phyloP scores from a whole-genome alignment of 1,140 invertebrate genomes.

The Littorina saxatilis region DNA sequence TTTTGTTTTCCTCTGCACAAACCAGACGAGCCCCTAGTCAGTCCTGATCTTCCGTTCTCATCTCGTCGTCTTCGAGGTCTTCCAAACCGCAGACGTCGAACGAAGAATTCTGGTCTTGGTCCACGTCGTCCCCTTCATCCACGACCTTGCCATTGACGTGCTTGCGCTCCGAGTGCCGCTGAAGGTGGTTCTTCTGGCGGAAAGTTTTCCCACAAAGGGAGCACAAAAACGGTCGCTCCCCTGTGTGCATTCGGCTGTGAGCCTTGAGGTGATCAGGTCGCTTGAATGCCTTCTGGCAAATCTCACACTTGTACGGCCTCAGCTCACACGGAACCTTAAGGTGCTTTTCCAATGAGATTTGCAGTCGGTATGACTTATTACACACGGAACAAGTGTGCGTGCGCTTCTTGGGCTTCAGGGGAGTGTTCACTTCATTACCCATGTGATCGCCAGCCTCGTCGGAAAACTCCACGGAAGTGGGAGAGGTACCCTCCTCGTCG shows the following conservation, averaged over 20 bases:
- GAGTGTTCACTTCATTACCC: neutral
- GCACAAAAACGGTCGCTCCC: constrained; percentile 98
- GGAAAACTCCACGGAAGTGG: neutral
- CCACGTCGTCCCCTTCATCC: constrained; percentile 14
- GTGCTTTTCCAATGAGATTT: constrained; percentile 28
- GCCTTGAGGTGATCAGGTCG: constrained; percentile 95
- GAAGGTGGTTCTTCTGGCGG: constrained; percentile 51
- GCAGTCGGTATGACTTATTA: constrained; percentile 27
- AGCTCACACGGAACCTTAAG: constrained; percentile 30
- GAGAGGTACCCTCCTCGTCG: constrained; percentile 20
- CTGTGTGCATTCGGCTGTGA: constrained; percentile 95
- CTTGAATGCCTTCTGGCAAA: constrained; percentile 96
- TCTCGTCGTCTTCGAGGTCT: constrained; percentile 30
- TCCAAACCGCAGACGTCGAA: constrained; percentile 34
- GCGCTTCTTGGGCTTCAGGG: constrained; percentile 6
- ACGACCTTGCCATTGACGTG: constrained; percentile 23
- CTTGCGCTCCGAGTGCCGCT: constrained; percentile 47
- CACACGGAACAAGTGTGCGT: constrained; percentile 21
- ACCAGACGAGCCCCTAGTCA: constrained; percentile 41
- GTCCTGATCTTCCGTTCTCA: constrained; percentile 34
- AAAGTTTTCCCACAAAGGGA: constrained; percentile 85
- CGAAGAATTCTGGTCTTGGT: constrained; percentile 23
- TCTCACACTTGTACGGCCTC: constrained; percentile 82
- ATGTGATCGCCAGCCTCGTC: neutral
- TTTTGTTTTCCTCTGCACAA: constrained; percentile 11